Base-by-base conservation (phyloP, 2,888 invertebrate genomes). In the Eucriotettix oculatus region DNA sequence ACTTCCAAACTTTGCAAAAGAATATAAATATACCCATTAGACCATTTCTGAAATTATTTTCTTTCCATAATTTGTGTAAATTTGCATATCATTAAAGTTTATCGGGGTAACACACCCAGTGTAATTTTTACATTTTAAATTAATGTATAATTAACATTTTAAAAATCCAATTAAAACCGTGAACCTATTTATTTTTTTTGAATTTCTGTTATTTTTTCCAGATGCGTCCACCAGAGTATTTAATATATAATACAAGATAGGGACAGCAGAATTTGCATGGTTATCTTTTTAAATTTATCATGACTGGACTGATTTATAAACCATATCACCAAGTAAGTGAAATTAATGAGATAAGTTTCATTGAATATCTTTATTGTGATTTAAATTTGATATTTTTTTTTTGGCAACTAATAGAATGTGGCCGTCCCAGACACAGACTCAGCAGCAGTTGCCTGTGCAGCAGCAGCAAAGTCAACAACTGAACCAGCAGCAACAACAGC, bases 401-500 rank as follows among this genome's bases (percentile, higher is more conserved):
- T 29, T 29, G 29, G 29, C 29, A 29, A 29, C 29, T 58, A 58
- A 16, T 52, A 64, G 64, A 62, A 64, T 62, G 64, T 62, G 62
- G 64, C 54, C 62, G 10, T 58, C 62, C n/a, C 60, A 60, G 60
- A 57, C 58, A 42, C 60, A 61, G 54, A 54, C 58, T 40, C 62
- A 62, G 55, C 58, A 59, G 10, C 57, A 53, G 14, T 62, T 62
- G 52, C 75, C 73, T 1, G 60, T 60, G 52, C 58, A 54, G 42
- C 64, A 61, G 52, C 53, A 59, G 9, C 57, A 53, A 10, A 61
- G 61, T 52, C 75, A 73, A 1, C 72, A 73, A 57, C 61, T 57
- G 58, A 59, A 58, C 29, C 61, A 61, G 56, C 63, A 61, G 52
- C 60, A 75, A 0, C 77, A 75, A 42, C 63, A 59, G 41, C 64